Conservation (phyloP, 2,797 vertebrate species). For the Ctenosaura bakeri region DNA sequence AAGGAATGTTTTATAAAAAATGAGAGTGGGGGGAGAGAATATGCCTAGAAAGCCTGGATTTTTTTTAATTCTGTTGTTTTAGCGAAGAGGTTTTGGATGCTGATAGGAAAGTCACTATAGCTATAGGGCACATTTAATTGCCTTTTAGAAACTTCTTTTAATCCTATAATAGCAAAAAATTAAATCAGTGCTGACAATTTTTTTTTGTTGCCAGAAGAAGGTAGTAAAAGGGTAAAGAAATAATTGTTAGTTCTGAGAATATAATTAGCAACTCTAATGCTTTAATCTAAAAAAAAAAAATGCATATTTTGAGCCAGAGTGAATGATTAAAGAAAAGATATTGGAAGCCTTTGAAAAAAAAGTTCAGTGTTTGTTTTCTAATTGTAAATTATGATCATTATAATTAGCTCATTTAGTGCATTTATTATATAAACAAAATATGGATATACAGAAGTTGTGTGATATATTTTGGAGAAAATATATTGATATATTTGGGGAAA, state of each 20-base stretch:
- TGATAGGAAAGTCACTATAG: conserved; percentile 85
- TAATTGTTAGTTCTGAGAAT: conserved; percentile 90
- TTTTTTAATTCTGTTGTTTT: conserved; percentile 83
- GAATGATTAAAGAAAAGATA: conserved; percentile 89
- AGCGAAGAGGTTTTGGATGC: conserved; percentile 82
- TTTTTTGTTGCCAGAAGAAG: conserved; percentile 88
- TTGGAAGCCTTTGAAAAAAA: conserved; percentile 84
- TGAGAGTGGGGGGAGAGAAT: conserved; percentile 47
- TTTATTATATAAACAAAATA: conserved; percentile 85
- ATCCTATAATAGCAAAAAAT: conserved; percentile 89
- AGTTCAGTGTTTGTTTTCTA: conserved; percentile 86
- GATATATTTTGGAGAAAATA: conserved; percentile 76
- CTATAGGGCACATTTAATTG: conserved; percentile 88
- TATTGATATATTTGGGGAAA: no score
- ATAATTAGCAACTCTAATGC: conserved; percentile 90
- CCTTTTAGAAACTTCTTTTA: conserved; percentile 88
- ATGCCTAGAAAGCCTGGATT: conserved; percentile 74
- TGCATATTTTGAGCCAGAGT: conserved; percentile 85
- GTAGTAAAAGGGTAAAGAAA: conserved; percentile 90
- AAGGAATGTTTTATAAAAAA: conserved; percentile 77
- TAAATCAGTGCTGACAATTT: conserved; percentile 88
- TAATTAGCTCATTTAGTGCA: conserved; percentile 85
- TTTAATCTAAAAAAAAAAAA: conserved; percentile 85
- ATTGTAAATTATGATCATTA: conserved; percentile 85
- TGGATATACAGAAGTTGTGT: conserved; percentile 78